phyloP scores from a whole-genome alignment of 37 sponge, comb jelly and placozoan species.

The Chondrosia reniformis region DNA sequence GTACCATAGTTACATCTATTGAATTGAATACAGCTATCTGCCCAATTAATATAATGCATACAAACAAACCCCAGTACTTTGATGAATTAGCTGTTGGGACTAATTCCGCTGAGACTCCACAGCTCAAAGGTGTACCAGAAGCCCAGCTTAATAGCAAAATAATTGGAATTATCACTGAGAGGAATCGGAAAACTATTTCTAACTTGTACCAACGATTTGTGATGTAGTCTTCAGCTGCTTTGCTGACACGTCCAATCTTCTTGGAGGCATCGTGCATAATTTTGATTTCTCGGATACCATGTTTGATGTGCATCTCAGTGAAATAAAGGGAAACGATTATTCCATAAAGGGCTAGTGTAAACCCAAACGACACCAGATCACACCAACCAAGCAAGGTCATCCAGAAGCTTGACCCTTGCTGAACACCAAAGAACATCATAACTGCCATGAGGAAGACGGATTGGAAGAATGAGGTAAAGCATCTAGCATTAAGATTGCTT shows the following conservation, averaged over 20 bases:
- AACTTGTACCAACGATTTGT: conserved; percentile 6
- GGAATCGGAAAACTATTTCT: conserved; percentile 3
- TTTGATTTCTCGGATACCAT: not conserved
- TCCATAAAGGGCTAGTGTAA: not conserved
- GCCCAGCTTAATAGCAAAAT: not conserved
- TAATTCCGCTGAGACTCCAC: conserved; percentile 1
- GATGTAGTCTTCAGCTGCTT: conserved; percentile 6
- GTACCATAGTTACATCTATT: not conserved
- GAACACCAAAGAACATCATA: too few species aligned
- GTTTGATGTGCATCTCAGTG: conserved; percentile 2
- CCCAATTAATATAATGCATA: not conserved
- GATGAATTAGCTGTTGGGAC: not conserved
- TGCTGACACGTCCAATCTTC: not conserved
- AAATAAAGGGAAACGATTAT: conserved; percentile 11
- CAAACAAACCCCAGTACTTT: not conserved
- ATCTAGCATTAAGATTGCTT: too few species aligned
- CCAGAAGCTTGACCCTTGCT: too few species aligned
- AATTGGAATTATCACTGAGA: not conserved
- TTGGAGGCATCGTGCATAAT: not conserved
- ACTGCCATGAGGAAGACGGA: too few species aligned
- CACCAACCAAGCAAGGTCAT: not conserved
- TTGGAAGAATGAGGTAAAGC: too few species aligned
- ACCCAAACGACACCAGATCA: not conserved
- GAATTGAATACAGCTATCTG: not conserved
- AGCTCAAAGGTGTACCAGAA: conserved; percentile 1